Conservation (phyloP, 2,888 invertebrate genomes). For the Pristionchus fissidentatus region DNA sequence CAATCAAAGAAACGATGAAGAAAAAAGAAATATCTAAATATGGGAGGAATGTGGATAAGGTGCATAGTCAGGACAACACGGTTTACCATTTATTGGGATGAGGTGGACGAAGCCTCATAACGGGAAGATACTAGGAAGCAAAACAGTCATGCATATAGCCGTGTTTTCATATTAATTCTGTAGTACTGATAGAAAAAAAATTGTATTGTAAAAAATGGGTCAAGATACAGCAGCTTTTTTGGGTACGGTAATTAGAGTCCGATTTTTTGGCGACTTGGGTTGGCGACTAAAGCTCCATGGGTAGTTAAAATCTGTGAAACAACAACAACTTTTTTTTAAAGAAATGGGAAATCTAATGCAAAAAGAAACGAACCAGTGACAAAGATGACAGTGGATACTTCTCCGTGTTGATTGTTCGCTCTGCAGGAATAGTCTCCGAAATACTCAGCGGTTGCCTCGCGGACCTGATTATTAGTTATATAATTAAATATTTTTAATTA, state of each 20-base stretch:
- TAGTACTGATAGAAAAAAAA: too few species aligned
- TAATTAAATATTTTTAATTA: background rate
- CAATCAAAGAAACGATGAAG: background rate
- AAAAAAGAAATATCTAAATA: background rate
- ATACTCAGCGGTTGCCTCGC: conserved; percentile 39
- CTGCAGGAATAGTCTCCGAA: conserved; percentile 66
- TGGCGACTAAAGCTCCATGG: too few species aligned
- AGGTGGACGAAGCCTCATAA: background rate
- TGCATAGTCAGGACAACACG: too few species aligned
- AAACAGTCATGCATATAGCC: background rate
- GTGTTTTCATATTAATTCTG: too few species aligned
- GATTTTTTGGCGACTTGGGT: too few species aligned
- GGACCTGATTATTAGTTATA: background rate
- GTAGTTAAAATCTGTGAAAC: background rate
- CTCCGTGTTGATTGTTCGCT: conserved; percentile 61
- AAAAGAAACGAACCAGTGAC: conserved; percentile 56
- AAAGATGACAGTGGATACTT: conserved; percentile 57
- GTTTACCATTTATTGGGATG: too few species aligned
- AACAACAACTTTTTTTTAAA: background rate
- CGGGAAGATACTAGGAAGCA: background rate
- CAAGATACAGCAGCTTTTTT: too few species aligned
- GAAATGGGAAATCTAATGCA: background rate
- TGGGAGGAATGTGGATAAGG: background rate
- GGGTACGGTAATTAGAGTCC: too few species aligned
- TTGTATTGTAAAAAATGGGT: too few species aligned